Evolutionary conservation across 2,113 vertebrate species (phyloP).

Genomic region (Pedetes capensis): DNA sequence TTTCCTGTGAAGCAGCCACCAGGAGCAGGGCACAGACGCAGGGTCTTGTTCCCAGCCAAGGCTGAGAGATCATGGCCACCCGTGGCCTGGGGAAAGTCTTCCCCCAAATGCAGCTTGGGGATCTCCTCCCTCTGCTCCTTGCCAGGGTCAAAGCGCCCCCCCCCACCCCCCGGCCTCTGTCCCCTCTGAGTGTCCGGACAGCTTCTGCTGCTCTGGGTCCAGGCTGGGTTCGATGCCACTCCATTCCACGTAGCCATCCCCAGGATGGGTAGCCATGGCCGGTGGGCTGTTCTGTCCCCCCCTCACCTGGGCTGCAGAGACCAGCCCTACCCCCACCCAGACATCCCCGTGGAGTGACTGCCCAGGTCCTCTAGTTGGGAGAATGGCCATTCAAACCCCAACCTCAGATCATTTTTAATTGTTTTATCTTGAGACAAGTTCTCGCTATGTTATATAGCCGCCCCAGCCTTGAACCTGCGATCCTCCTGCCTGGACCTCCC

Average conservation of each 20-base stretch:
- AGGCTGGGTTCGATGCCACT: fast-evolving
- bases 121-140: fast-evolving
- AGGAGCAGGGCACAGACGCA: not conserved
- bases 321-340: no score
- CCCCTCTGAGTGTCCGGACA: not conserved
- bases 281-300: no score
- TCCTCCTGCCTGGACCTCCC: no score
- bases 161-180: fast-evolving
- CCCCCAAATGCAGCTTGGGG: not conserved
- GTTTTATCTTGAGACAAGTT: no score
- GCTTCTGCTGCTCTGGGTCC: no score
- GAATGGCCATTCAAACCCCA: not conserved
- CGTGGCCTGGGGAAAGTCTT: not conserved
- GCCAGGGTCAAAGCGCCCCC: fast-evolving
- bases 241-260: not conserved
- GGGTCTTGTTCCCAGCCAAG: not conserved
- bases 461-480: no score
- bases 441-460: no score
- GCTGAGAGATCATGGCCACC: not conserved
- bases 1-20: not conserved
- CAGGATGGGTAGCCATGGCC: not conserved
- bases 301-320: not conserved
- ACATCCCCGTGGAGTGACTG: not conserved
- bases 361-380: not conserved
- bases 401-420: no score